Evolutionary conservation across 2,113 vertebrate species (phyloP).

Genomic region (Ptilonorhynchus violaceus): DNA sequence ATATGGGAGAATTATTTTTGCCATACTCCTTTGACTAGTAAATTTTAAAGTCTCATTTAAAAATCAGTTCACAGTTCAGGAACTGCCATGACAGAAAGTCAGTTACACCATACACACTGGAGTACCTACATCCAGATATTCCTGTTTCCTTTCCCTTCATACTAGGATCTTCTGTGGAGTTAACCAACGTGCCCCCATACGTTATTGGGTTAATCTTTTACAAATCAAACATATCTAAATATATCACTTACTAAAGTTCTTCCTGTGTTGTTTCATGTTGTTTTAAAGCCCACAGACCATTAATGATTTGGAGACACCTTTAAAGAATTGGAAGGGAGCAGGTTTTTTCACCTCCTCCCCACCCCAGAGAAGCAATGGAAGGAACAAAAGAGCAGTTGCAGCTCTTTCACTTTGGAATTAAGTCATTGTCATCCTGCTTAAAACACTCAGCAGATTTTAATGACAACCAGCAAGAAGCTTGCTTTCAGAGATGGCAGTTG

Average conservation of each 20-base stretch:
- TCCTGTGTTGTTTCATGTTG: not conserved
- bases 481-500: not conserved
- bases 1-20: not conserved
- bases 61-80: not conserved
- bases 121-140: not conserved
- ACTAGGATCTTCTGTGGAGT: not conserved
- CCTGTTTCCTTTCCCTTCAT: not conserved
- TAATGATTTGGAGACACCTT: not conserved
- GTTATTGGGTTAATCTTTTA: not conserved
- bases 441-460: not conserved
- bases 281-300: not conserved
- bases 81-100: not conserved
- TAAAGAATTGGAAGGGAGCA: not conserved
- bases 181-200: not conserved
- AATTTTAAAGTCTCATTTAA: not conserved
- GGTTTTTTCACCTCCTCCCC: not conserved
- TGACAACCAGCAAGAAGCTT: not conserved
- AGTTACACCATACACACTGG: rapidly evolving
- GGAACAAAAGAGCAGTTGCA: not conserved
- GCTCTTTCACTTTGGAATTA: not conserved
- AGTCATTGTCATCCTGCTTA: not conserved
- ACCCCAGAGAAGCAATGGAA: not conserved
- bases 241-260: not conserved
- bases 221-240: not conserved
- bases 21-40: not conserved